Evolutionary conservation across 2,797 vertebrate species (phyloP), one percentile per base, ranked within the genome.

Genomic region (Luscinia megarhynchos): DNA sequence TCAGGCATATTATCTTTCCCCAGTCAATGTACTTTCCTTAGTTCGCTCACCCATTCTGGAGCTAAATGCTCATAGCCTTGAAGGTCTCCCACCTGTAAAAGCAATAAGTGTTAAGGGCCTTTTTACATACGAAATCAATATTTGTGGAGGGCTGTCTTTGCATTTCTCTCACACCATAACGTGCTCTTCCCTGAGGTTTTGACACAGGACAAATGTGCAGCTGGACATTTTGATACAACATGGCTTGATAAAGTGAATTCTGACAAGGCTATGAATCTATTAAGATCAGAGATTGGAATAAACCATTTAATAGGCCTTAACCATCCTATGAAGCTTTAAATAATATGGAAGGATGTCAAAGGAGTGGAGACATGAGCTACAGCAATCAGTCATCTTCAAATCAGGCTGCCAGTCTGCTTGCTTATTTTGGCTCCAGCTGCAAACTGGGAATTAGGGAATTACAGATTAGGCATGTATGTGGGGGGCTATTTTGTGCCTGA

Each of bases 1-100:
- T 90, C 66, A 15, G 82, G 79, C 61, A 27, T 96, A 95, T 90
- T 89, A 53, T 94, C 87, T 90, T 93, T 79, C 53, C 21, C 20
- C 19, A 24, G 69, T 64, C 87, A 76, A 82, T 82, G 80, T 57
- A 64, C 77, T 91, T 96, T 87, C n/a, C 45, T 79, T 84, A 70
- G 55, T 73, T 94, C 74, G 27, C 57, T 90, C 4, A 5, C 53
- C 80, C 38, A 20, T 91, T 91, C 46, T 81, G 57, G 57, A 63
- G 59, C 36, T 76, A 80, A 86, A 77, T 73, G 63, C 67, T 48
- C 46, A 18, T 4, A 64, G 75, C n/a, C 77, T 87, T n/a, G 50
- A 87, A 72, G 54, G 26, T 91, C 53, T 91, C 67, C 51, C 66
- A 68, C 62, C 55, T 90, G 77, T 75, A 84, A 74, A 72, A 73